phyloP scores from a whole-genome alignment of 2,888 invertebrate species.

The Agrochola macilenta region DNA sequence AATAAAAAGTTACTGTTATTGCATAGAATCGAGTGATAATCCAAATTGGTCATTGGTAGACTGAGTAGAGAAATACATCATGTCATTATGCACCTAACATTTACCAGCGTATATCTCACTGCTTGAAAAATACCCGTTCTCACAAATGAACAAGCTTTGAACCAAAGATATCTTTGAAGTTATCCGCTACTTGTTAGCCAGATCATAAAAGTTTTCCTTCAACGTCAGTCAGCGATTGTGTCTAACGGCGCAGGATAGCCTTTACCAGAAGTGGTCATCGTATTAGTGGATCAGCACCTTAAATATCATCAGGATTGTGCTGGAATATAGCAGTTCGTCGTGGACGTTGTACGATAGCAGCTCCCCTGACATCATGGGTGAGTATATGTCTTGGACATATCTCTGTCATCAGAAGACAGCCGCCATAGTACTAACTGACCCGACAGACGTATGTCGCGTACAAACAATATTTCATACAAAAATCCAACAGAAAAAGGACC shows the following conservation, averaged over 20 bases:
- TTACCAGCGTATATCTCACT: not conserved
- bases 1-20: slow-evolving; percentile 62
- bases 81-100: not conserved
- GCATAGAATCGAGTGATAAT: not conserved
- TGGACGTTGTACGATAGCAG: not conserved
- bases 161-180: not conserved
- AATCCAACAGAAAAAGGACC: not conserved
- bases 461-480: not conserved
- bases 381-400: too few species aligned
- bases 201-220: not conserved
- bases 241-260: not conserved
- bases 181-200: not conserved
- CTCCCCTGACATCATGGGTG: not conserved
- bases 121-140: not conserved
- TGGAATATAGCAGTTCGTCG: not conserved
- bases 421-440: not conserved
- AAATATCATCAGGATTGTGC: not conserved
- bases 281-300: not conserved
- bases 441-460: not conserved
- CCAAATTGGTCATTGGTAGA: not conserved
- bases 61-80: not conserved
- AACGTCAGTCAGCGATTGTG: not conserved
- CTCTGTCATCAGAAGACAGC: too few species aligned
- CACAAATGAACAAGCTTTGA: not conserved
- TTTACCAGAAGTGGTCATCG: not conserved